A percentile compares a stretch with the other conserved stretches of the same genome.
These are phyloP conservation scores for Menidia menidia DNA, from an alignment of 2,797 vertebrate species.

Conservation along the genomic window DNA sequence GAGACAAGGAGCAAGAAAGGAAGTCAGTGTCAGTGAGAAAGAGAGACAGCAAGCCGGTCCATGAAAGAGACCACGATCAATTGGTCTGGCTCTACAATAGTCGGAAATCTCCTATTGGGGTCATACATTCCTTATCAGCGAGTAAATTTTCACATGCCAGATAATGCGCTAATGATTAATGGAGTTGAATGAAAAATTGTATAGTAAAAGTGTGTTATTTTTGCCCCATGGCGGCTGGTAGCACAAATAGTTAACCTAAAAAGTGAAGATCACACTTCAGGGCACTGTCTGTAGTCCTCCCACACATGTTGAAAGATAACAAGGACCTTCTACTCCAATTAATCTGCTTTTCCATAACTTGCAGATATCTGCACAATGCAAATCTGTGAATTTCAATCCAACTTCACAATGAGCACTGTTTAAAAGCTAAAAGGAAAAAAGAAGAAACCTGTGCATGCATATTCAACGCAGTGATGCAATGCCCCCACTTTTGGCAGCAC, in stretches of 20 bases:
- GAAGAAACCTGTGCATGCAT: not conserved
- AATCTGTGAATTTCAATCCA: slow-evolving; percentile 28
- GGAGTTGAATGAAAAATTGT: slow-evolving; percentile 79
- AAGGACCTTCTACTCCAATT: slow-evolving; percentile 45
- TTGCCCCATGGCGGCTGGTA: slow-evolving; percentile 71
- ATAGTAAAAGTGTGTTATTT: slow-evolving; percentile 72
- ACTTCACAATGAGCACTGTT: not conserved
- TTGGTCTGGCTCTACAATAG: slow-evolving; percentile 79
- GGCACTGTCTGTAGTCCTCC: slow-evolving; percentile 68
- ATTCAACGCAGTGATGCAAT: slow-evolving; percentile 34
- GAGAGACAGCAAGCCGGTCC: slow-evolving; percentile 38
- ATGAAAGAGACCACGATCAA: slow-evolving; percentile 74
- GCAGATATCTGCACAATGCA: slow-evolving; percentile 20
- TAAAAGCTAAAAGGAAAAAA: slow-evolving; percentile 2
- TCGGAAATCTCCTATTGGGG: slow-evolving; percentile 83
- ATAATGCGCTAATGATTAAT: slow-evolving; percentile 82
- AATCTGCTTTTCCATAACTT: slow-evolving; percentile 50
- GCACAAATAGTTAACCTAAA: slow-evolving; percentile 73
- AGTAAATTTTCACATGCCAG: slow-evolving; percentile 81
- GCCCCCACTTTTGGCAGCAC: slow-evolving; percentile 13
- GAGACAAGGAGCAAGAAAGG: not conserved
- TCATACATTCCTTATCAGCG: slow-evolving; percentile 79
- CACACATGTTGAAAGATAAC: slow-evolving; percentile 69
- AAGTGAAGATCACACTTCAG: slow-evolving; percentile 70
- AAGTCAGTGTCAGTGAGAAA: slow-evolving; percentile 7